Percentiles rank a stretch among this genome's conserved stretches.
Conservation (phyloP, 2,797 vertebrate genomes). For the Poeciliopsis presidionis region DNA sequence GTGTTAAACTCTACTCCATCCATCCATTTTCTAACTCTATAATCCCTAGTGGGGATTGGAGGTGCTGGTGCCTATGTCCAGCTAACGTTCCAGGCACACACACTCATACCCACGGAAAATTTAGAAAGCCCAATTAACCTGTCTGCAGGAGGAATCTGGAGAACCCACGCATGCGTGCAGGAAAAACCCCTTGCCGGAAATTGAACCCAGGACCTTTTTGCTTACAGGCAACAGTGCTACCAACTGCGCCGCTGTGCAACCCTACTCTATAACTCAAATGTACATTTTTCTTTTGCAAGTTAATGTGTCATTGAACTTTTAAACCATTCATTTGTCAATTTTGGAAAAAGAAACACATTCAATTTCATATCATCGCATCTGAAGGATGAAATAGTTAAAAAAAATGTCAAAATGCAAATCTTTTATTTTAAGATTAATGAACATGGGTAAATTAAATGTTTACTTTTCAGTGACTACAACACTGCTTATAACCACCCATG, state of each 20-base stretch:
- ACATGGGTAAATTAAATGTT: not conserved
- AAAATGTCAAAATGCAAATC: not conserved
- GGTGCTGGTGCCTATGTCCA: no score
- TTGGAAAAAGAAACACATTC: not conserved
- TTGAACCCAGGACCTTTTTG: no score
- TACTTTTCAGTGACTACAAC: conserved; percentile 38
- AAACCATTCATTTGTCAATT: not conserved
- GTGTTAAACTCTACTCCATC: not conserved
- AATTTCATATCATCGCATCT: not conserved
- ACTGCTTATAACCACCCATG: conserved; percentile 31
- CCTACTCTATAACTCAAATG: not conserved
- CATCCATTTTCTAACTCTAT: no score
- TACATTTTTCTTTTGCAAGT: not conserved
- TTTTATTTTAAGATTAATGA: not conserved
- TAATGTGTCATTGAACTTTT: not conserved
- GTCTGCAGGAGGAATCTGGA: no score
- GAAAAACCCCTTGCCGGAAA: no score
- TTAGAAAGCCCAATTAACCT: no score
- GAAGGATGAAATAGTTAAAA: not conserved
- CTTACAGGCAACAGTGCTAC: no score
- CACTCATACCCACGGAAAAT: no score
- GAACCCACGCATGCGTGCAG: no score
- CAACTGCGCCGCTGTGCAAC: no score
- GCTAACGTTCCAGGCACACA: no score
- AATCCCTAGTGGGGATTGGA: no score